A percentile compares a stretch with the other conserved stretches of the same genome.
These are phyloP conservation scores for Monomorium pharaonis DNA, from an alignment of 1,140 invertebrate genomes.

Conservation along the genomic window DNA sequence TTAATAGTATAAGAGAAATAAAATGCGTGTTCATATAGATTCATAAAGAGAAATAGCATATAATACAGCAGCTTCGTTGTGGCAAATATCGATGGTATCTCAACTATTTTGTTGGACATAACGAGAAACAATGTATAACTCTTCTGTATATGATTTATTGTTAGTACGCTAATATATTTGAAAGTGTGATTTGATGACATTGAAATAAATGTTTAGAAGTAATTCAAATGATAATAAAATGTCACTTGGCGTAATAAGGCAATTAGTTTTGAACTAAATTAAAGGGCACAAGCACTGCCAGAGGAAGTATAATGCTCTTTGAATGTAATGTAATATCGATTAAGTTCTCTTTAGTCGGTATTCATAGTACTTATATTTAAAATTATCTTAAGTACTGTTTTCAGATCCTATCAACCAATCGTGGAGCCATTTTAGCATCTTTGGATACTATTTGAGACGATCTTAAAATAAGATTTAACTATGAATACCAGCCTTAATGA, in stretches of 20 bases:
- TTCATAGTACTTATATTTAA: no score
- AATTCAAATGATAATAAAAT: slow-evolving; percentile 39
- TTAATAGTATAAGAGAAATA: slow-evolving; percentile 73
- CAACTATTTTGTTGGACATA: slow-evolving; percentile 60
- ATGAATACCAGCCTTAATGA: no score
- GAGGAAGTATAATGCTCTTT: slow-evolving; percentile 68
- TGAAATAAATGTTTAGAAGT: slow-evolving; percentile 32
- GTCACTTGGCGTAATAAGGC: slow-evolving; percentile 49
- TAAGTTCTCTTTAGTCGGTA: no score
- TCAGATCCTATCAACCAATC: no score
- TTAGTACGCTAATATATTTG: slow-evolving; percentile 46
- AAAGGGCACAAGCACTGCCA: slow-evolving; percentile 69
- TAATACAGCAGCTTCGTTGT: slow-evolving; percentile 71
- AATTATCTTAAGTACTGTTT: no score
- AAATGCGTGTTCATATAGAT: slow-evolving; percentile 78
- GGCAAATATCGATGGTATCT: slow-evolving; percentile 55
- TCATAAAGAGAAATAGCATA: slow-evolving; percentile 70
- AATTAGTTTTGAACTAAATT: slow-evolving; percentile 62
- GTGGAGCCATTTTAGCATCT: no score
- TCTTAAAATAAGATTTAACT: no score
- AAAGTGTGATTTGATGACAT: slow-evolving; percentile 61
- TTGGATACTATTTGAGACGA: no score
- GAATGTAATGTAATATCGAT: slow-evolving; percentile 62
- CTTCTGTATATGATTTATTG: slow-evolving; percentile 58
- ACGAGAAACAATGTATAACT: slow-evolving; percentile 60